Evolutionary conservation across 2,113 vertebrate species (phyloP).

Genomic region (Xiphophorus hellerii): DNA sequence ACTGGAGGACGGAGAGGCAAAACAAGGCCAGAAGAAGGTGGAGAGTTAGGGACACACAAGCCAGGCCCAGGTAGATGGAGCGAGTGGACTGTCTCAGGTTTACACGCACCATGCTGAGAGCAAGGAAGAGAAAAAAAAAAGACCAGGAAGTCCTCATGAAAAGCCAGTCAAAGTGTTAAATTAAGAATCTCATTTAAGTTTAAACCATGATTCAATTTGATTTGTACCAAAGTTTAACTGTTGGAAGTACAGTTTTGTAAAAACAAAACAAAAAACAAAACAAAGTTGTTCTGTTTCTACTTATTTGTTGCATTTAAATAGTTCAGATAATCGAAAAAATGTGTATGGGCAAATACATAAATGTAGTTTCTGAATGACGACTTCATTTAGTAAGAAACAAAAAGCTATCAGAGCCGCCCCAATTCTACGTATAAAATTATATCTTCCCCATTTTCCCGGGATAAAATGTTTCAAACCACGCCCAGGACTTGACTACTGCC

Average conservation of each 20-base stretch:
- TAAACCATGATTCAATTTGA: background rate
- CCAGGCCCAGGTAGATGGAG: slow-evolving; percentile 75
- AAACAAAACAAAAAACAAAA: background rate
- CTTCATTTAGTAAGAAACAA: background rate
- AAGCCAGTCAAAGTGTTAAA: background rate
- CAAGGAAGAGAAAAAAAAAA: slow-evolving; percentile 30
- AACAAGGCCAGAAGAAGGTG: slow-evolving; percentile 79
- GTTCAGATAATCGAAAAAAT: too few relatives aligned
- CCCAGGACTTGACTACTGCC: too few relatives aligned
- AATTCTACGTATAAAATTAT: background rate
- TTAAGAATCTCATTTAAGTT: background rate
- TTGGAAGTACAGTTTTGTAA: background rate
- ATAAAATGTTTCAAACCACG: too few relatives aligned
- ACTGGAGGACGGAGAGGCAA: slow-evolving; percentile 60
- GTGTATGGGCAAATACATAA: too few relatives aligned
- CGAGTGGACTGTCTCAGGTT: slow-evolving; percentile 73
- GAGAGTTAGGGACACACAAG: slow-evolving; percentile 76
- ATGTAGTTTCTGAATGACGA: too few relatives aligned
- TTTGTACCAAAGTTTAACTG: background rate
- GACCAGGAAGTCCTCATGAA: background rate
- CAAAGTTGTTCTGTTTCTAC: background rate
- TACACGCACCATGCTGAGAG: slow-evolving; percentile 56
- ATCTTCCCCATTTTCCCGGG: background rate
- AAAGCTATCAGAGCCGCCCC: background rate
- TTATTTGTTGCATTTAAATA: background rate